These are phyloP conservation scores for Lycaon pictus DNA, from an alignment of 2,113 vertebrate species.

Conservation along the genomic window DNA sequence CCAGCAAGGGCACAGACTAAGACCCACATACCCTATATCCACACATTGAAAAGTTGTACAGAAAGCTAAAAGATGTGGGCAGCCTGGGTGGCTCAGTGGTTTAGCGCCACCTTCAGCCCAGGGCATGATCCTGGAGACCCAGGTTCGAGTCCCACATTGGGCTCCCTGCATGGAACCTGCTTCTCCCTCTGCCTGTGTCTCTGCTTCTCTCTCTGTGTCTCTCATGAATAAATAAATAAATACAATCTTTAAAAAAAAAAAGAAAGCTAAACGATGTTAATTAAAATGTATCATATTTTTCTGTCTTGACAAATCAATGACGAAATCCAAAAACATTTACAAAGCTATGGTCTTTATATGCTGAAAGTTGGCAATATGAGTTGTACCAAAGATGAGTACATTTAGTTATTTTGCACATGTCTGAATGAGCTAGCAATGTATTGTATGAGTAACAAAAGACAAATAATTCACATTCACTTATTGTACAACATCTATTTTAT, in stretches of 20 bases:
- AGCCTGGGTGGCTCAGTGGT: too few species aligned
- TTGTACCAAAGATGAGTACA: neutral
- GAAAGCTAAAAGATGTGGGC: neutral
- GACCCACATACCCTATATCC: neutral
- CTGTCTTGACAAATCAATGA: neutral
- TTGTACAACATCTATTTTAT: neutral
- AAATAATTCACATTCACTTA: neutral
- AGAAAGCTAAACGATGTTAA: neutral
- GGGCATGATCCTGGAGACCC: too few species aligned
- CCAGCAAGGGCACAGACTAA: neutral
- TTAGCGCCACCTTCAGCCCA: too few species aligned
- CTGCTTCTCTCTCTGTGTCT: too few species aligned
- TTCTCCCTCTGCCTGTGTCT: too few species aligned
- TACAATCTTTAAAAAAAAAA: neutral
- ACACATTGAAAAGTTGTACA: neutral
- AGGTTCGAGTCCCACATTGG: too few species aligned
- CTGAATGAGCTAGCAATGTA: neutral
- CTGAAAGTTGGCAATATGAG: neutral
- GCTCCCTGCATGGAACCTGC: too few species aligned
- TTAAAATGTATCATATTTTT: neutral
- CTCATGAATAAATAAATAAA: too few species aligned
- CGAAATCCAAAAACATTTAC: neutral
- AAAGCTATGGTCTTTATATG: neutral
- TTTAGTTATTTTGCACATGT: neutral
- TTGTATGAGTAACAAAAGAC: neutral